Evolutionary conservation across 2,888 invertebrate genomes (phyloP), one percentile per base, ranked within the genome.

Genomic region (Ypsolopha sequella): DNA sequence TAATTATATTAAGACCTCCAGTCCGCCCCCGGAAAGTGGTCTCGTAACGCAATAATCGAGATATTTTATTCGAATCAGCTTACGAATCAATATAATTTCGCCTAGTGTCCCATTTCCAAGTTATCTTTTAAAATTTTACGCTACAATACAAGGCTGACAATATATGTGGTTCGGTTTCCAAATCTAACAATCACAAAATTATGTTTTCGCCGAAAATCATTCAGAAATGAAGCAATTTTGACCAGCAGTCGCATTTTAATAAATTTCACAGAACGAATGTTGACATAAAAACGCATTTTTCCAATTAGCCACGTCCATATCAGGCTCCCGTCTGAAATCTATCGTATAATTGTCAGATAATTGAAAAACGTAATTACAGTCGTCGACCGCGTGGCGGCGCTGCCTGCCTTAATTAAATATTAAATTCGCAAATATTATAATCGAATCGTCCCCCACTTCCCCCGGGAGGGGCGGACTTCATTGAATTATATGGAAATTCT

Each of bases 401-500:
- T 74, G 76, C 75, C 80, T 74, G 75, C 71, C 79, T 81, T 87
- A 87, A 87, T 87, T 86, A 87, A 51, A 85, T 86, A 86, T 85
- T 85, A 86, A 87, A 87, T 87, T 87, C 79, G 81, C 81, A 80
- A 87, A 87, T 87, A 51, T 51, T 51, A 51, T 47, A 86, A 86
- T 86, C 80, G 70, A 44, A 33, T 45, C 49, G n/a, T 67, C 65
- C 63, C 55, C 65, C 68, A 63, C 65, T 66, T 68, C 79, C 68
- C 73, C 60, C 58, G 75, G 77, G 76, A 70, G 66, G 60, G 69
- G 68, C 63, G 56, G 64, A 63, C 62, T 67, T 80, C 79, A 85
- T 86, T 85, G 85, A 85, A 86, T 86, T 84, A 84, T 81, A 78
- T 80, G 77, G 77, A 78, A 80, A 82, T 82, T 84, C 81, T 76